Conservation (phyloP, 1,140 invertebrate species). For the Rhagoletis zephyria region DNA sequence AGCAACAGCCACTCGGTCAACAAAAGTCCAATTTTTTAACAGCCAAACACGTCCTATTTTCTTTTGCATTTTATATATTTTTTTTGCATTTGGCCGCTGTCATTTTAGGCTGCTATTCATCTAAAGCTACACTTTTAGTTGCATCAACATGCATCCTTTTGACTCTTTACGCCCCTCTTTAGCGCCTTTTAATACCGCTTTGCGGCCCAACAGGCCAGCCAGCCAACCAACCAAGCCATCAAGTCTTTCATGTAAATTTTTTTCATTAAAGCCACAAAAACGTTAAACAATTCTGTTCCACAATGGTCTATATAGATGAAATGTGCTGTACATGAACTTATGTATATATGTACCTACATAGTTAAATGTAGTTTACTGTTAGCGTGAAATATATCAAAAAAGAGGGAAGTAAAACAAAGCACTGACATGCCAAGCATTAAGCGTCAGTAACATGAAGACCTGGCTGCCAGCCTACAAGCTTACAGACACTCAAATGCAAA, state of each 20-base stretch:
- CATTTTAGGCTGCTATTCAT: neutral
- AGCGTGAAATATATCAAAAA: constrained; percentile 28
- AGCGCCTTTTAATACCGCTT: neutral
- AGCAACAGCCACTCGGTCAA: neutral
- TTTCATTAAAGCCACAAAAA: constrained; percentile 41
- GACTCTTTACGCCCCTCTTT: neutral
- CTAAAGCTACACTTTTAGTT: neutral
- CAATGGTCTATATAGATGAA: neutral
- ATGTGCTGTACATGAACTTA: neutral
- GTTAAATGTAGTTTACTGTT: neutral
- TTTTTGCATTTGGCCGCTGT: neutral
- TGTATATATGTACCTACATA: neutral
- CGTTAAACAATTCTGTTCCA: constrained; percentile 12
- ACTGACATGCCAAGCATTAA: constrained; percentile 28
- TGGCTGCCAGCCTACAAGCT: neutral
- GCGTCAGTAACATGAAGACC: neutral
- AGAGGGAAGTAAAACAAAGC: constrained; percentile 9
- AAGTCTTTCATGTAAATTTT: neutral
- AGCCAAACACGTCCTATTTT: neutral
- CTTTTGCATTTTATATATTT: neutral
- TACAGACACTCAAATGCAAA: neutral
- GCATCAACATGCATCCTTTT: neutral
- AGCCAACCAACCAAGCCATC: neutral
- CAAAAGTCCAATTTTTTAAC: too few species aligned
- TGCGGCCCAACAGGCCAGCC: neutral